Evolutionary conservation across 2,797 vertebrate species (phyloP).

Genomic region (Diplodus puntazzo): DNA sequence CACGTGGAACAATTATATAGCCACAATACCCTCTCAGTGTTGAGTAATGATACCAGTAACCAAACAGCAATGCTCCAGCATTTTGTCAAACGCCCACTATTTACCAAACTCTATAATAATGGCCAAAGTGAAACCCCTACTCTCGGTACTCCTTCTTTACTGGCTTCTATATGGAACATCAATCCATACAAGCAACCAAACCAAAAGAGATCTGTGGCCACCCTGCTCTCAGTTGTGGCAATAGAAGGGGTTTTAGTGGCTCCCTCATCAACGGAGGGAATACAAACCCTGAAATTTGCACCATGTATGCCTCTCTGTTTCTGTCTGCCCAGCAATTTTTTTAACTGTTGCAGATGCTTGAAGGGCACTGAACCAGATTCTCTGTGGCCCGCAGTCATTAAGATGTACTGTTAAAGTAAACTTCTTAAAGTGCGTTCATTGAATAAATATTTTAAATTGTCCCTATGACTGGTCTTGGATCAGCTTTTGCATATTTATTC

Average conservation of each 20-base stretch:
- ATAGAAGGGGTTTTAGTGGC: conserved; percentile 48
- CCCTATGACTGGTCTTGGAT: not conserved
- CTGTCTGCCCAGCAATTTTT: conserved; percentile 64
- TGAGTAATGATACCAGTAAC: conserved; percentile 44
- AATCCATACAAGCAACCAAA: conserved; percentile 56
- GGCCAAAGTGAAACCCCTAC: conserved; percentile 44
- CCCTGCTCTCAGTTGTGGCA: conserved; percentile 72
- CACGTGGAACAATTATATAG: conserved; percentile 22
- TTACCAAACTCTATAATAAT: conserved; percentile 67
- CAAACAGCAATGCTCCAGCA: conserved; percentile 29
- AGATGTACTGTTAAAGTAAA: conserved; percentile 10
- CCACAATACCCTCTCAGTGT: conserved; percentile 38
- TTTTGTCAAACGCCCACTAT: conserved; percentile 40
- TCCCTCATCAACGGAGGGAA: conserved; percentile 40
- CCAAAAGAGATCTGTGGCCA: conserved; percentile 55
- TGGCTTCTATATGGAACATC: conserved; percentile 63
- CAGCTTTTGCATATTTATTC: conserved; percentile 50
- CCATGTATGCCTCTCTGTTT: conserved; percentile 56
- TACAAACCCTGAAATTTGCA: conserved; percentile 74
- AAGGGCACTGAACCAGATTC: conserved; percentile 37
- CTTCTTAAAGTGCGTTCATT: conserved; percentile 35
- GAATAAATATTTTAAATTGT: not conserved
- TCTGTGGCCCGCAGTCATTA: conserved; percentile 28
- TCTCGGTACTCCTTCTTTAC: conserved; percentile 34
- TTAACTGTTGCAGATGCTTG: conserved; percentile 66